Base-by-base conservation (phyloP, 2,797 vertebrate species). In the Enteromius viviparus region DNA sequence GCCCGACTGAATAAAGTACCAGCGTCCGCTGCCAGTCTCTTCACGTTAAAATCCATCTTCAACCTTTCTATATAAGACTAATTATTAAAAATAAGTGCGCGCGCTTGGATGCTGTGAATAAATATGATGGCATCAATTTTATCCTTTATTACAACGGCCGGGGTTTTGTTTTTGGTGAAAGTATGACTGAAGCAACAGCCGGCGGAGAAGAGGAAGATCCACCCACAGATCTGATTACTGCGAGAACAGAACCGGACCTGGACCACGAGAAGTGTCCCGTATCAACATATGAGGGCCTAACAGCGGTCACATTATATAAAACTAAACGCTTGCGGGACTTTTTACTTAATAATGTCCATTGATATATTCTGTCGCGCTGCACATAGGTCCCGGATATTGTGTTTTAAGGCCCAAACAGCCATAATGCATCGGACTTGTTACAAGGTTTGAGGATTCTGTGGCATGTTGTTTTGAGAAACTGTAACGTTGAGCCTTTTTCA, bases 31-130 rank as follows among this genome's bases (percentile, higher is more conserved):
- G 97, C 97, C 37, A 98, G 89, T 86, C 97, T 96, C 91, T 98
- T 99, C 26, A 99, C 96, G 45, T 96, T 98, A 91, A 98, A 99
- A 84, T 99, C 97, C 97, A 99, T 98, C 87, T n/a, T 87, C 68
- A 80, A 7, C 72, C 49, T 14, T 69, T 34, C 11, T 14, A 40
- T 81, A 74, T 42, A 58, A 45, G 77, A 53, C 23, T 77, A 60
- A 17, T 37, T 45, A n/a, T 53, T 65, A 51, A 51, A 78, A 55
- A 9, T 2, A 7, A 62, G 2, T 34, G 26, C 19, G n/a, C 32
- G 45, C 37, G 66, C 3, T 2, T 26, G 37, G 8, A 62, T 49
- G 19, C 11, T 23, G 12, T 65, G 49, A 65, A 77, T 47, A 34
- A 34, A 49, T 47, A 29, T 51, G 29, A 64, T 40, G 29, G 34